Base-by-base conservation (phyloP, 2,888 invertebrate genomes). In the Epicampocera succincta region DNA sequence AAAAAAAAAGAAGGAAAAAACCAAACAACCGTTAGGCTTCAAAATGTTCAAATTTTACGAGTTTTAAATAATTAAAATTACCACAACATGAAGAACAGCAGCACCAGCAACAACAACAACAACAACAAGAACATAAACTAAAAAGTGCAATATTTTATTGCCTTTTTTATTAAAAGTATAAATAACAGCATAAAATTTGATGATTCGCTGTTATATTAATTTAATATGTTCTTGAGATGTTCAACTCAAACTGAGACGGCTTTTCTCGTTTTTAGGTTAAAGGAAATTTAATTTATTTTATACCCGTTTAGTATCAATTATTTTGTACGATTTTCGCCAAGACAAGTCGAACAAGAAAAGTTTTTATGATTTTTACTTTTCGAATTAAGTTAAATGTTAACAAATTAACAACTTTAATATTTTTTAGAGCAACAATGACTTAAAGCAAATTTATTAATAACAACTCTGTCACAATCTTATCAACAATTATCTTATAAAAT, bases 21-120 rank as follows among this genome's bases (percentile, higher is more conserved):
- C 1, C 3, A 5, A 48, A 60, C 11, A 33, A 46, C 73, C 73
- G 72, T 61, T 73, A 73, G 52, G 48, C 61, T 54, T 29, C 13
- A 17, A 61, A 72, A 61, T 40, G 29, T 38, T 54, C 12, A 17
- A 73, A 54, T 65, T 74, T 74, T 65, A 74, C 38, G 63, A 56
- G 17, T 56, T 56, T 74, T 25, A 74, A 65, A 48, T 65, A 65
- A 74, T 74, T 73, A 61, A 61, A 58, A 42, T n/a, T 17, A 33
- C 61, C 11, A 46, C 29, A 21, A 9, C 11, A 42, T 11, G 5
- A 46, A 15, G 6, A 33, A 19, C 19, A 40, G 17, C 58, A 38
- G 11, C 56, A 33, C 11, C 12, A 42, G 44, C 29, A 8, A 33
- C 61, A 3, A 48, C 29, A 25, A 11, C 12, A 44, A 6, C 11